Evolutionary conservation across 64 coral and sea anemone genomes (phyloP).

Genomic region (Montipora capricornis): DNA sequence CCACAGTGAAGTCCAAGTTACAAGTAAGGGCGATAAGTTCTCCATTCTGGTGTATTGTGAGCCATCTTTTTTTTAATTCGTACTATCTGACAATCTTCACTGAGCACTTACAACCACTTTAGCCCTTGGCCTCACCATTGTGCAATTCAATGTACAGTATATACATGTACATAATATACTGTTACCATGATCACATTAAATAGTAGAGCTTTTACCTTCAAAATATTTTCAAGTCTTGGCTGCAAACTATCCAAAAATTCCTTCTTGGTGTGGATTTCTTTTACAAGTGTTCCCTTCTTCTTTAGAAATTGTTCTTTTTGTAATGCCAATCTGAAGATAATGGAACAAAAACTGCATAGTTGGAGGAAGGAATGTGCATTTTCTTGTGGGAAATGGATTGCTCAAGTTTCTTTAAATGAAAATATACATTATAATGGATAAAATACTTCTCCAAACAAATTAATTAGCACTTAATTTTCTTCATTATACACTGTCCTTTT

Average conservation of each 20-base stretch:
- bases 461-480: too few relatives aligned
- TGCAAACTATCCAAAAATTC: constrained; percentile 93
- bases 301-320: constrained; percentile 88
- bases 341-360: background rate
- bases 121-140: too few relatives aligned
- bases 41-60: background rate
- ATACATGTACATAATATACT: background rate
- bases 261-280: constrained; percentile 91
- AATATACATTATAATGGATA: background rate
- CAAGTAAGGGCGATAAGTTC: background rate
- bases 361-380: too few relatives aligned
- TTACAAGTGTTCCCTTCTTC: constrained; percentile 70
- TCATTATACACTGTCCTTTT: too few relatives aligned
- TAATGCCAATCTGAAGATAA: constrained; percentile 70
- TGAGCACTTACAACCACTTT: too few relatives aligned
- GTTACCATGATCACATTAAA: background rate
- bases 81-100: too few relatives aligned
- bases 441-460: background rate
- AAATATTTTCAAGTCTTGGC: constrained; percentile 86
- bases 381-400: too few relatives aligned
- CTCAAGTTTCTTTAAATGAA: background rate
- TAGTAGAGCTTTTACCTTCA: constrained; percentile 70
- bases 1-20: background rate
- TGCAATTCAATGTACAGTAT: too few relatives aligned
- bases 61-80: too few relatives aligned